Evolutionary conservation across 2,797 vertebrate genomes (phyloP), one percentile per base, ranked within the genome.

Genomic region (Periophthalmus magnuspinnatus): DNA sequence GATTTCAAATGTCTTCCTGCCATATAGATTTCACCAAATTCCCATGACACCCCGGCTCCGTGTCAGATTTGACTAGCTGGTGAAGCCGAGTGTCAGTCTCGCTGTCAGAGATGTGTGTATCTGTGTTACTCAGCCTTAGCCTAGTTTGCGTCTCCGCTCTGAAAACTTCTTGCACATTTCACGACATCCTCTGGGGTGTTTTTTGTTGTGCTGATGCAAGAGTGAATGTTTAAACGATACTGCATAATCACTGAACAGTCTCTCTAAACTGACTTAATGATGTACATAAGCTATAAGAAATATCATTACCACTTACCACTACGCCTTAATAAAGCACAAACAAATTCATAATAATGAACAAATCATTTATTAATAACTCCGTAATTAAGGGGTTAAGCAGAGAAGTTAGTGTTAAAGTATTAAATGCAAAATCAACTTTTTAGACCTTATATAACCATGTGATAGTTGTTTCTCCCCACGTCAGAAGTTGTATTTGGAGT

Each of bases 121-220:
- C 68, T 69, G 16, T 68, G 52, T 74, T 75, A 80, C 64, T 75
- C 72, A 78, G 62, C 68, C 68, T 74, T 68, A 84, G 71, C 72
- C 76, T 75, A 72, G 70, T 87, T 84, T 85, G 65, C 6, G 69
- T 10, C 79, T 79, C 72, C 33, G 11, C 0, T 10, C 48, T 62
- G 68, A 71, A 79, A 84, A 81, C 72, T 55, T 71, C 80, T 72
- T n/a, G 11, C 69, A 48, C 65, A 45, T 67, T 69, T 75, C 61
- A 33, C 50, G 59, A 16, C 56, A 77, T 67, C 86, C 80, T 68
- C 80, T 59, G 57, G 73, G 65, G 77, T 81, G 83, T 82, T 84
- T 80, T 79, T 62, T 74, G 57, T 65, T 76, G 75, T 72, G 80
- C 65, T 74, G 63, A 80, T 70, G 64, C 68, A 1, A 71, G 41